Evolutionary conservation across 2,888 invertebrate genomes (phyloP).

Genomic region (Andricus quercusramuli): DNA sequence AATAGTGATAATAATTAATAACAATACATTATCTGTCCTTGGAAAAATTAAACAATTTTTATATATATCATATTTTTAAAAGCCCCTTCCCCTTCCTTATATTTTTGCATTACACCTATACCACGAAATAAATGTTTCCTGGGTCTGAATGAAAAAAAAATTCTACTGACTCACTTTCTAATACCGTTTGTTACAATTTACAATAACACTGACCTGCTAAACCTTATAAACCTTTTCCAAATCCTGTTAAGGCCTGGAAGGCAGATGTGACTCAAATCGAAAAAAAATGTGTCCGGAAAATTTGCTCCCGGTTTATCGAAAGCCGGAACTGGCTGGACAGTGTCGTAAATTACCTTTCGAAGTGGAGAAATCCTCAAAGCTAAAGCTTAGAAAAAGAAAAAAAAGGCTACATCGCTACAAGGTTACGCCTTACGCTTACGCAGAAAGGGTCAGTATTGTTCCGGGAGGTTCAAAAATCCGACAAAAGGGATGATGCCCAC

Average conservation of each 20-base stretch:
- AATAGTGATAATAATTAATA: too few relatives aligned
- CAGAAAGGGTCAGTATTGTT: conserved; percentile 58
- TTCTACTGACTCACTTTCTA: not conserved
- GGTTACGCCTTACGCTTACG: conserved; percentile 48
- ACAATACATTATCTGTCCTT: too few relatives aligned
- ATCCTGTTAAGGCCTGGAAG: not conserved
- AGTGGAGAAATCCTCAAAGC: not conserved
- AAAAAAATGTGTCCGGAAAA: conserved; percentile 10
- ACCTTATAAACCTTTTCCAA: not conserved
- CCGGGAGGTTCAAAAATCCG: conserved; percentile 59
- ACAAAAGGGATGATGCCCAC: conserved; percentile 60
- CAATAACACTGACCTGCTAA: not conserved
- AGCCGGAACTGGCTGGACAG: not conserved
- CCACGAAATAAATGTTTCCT: too few relatives aligned
- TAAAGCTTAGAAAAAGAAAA: not conserved
- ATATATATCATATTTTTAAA: too few relatives aligned
- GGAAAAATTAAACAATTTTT: too few relatives aligned
- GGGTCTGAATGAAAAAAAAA: too few relatives aligned
- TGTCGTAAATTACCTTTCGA: conserved; percentile 11
- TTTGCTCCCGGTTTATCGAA: conserved; percentile 10
- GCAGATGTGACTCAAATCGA: not conserved
- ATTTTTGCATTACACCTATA: too few relatives aligned
- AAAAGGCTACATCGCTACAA: conserved; percentile 12
- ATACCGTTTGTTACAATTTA: not conserved
- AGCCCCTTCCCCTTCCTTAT: too few relatives aligned